A percentile compares a stretch with the other conserved stretches of the same genome.
phyloP scores from a whole-genome alignment of 2,797 vertebrate genomes.

The Eospalax fontanierii region DNA sequence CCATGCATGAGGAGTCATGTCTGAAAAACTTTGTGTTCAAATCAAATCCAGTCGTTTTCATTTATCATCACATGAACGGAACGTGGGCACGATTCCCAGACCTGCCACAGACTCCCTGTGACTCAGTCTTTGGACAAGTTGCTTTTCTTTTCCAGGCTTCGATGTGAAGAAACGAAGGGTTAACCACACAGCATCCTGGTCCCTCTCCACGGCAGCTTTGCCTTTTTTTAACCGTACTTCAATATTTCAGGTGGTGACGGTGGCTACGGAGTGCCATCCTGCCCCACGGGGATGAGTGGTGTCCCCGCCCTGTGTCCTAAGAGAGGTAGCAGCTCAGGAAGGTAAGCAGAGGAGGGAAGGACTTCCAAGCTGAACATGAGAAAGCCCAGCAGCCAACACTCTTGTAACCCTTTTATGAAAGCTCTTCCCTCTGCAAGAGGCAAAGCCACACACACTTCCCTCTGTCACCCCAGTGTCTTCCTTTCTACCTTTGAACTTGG shows the following conservation, averaged over 20 bases:
- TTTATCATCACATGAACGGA: background rate
- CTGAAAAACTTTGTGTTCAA: background rate
- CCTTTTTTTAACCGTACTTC: background rate
- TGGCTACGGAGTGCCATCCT: background rate
- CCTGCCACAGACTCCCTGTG: background rate
- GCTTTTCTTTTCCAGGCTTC: background rate
- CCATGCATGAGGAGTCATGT: background rate
- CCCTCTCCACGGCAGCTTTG: background rate
- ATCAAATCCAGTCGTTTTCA: background rate
- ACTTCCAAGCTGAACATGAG: background rate
- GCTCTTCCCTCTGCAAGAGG: background rate
- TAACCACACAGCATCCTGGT: background rate
- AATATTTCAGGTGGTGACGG: background rate
- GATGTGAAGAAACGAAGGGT: background rate
- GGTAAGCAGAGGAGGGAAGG: background rate
- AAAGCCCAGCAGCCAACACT: background rate
- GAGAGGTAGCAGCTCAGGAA: background rate
- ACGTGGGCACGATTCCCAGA: background rate
- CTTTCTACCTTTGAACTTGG: constrained; percentile 48
- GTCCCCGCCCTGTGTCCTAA: background rate
- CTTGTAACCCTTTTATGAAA: background rate
- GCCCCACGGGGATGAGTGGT: background rate
- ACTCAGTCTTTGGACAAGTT: background rate
- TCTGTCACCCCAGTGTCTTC: background rate
- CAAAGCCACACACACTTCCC: background rate